Evolutionary conservation across 2,797 vertebrate genomes (phyloP).

Genomic region (Parauchenoglanis ngamensis): DNA sequence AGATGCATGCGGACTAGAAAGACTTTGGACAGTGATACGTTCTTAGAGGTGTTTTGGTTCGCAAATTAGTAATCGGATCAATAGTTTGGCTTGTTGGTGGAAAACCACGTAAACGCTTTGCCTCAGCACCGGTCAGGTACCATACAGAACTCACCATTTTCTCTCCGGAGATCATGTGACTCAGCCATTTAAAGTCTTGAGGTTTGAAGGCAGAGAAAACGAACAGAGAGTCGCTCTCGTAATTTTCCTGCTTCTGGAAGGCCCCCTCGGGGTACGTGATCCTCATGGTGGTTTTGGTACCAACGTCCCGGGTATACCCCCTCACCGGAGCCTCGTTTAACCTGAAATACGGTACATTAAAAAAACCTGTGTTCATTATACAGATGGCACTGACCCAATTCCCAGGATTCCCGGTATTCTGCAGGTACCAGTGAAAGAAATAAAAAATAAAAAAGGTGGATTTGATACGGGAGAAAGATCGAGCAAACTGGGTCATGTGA

Average conservation of each 20-base stretch:
- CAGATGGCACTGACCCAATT: neutral
- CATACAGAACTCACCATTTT: slow-evolving; percentile 82
- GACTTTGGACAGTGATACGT: neutral
- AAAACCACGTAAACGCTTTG: neutral
- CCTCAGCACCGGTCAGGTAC: neutral
- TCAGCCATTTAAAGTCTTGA: slow-evolving; percentile 97
- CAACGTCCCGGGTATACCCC: slow-evolving; percentile 89
- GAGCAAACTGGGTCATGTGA: neutral
- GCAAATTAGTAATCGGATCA: neutral
- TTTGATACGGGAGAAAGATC: no score
- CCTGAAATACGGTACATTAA: slow-evolving; percentile 66
- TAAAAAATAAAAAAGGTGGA: neutral
- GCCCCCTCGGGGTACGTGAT: slow-evolving; percentile 98
- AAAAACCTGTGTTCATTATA: neutral
- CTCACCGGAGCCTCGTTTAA: slow-evolving; percentile 92
- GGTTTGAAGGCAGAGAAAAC: slow-evolving; percentile 97
- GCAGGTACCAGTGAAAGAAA: neutral
- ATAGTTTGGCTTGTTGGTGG: neutral
- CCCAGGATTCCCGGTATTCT: neutral
- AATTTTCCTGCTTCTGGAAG: slow-evolving; percentile 88
- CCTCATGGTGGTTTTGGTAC: slow-evolving; percentile 93
- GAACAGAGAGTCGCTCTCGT: slow-evolving; percentile 94
- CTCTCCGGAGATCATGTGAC: slow-evolving; percentile 94
- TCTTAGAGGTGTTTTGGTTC: no score
- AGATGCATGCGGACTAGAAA: neutral